Evolutionary conservation across 2,797 vertebrate species (phyloP).

Genomic region (Podargus strigoides): DNA sequence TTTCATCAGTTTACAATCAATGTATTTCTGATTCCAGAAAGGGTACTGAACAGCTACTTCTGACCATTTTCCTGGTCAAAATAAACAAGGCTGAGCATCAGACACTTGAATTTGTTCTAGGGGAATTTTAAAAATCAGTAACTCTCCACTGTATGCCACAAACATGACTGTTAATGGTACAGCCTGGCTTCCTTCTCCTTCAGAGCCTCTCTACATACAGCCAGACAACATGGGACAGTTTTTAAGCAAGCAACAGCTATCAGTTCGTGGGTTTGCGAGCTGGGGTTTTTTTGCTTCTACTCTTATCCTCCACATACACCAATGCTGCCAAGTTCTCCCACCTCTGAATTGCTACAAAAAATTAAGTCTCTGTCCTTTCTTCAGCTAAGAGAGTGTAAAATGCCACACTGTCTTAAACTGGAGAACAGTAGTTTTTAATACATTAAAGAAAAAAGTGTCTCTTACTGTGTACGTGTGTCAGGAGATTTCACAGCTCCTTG

Average conservation of each 20-base stretch:
- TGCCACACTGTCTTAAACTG: background rate
- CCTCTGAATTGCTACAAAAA: background rate
- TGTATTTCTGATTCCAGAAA: background rate
- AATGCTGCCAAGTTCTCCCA: background rate
- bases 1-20: background rate
- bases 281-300: fast-evolving
- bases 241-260: background rate
- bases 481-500: background rate
- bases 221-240: background rate
- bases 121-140: background rate
- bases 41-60: background rate
- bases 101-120: background rate
- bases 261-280: background rate
- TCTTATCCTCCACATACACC: background rate
- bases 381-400: background rate
- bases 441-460: background rate
- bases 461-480: background rate
- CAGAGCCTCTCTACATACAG: background rate
- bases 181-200: background rate
- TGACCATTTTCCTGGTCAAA: background rate
- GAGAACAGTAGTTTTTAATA: background rate
- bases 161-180: background rate
- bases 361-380: background rate
- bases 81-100: background rate
- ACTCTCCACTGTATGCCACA: background rate